These are phyloP conservation scores for Caerostris darwini DNA, from an alignment of 1,140 invertebrate genomes.

Conservation along the genomic window DNA sequence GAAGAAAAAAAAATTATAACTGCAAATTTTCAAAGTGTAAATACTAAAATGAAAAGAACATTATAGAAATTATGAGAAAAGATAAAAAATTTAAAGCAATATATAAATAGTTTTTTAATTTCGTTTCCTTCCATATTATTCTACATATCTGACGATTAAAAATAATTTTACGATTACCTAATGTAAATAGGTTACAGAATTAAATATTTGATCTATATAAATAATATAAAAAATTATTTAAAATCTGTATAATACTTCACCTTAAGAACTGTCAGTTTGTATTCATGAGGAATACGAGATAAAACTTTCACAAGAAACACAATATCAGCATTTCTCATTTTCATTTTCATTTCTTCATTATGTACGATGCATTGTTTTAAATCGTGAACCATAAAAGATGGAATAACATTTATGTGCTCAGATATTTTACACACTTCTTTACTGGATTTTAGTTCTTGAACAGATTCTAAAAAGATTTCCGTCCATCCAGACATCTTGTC, in stretches of 20 bases:
- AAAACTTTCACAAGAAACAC: neutral
- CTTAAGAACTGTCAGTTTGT: neutral
- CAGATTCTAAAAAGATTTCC: neutral
- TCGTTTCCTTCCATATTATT: too few relatives aligned
- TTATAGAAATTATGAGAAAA: too few relatives aligned
- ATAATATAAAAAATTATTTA: too few relatives aligned
- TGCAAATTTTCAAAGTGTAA: too few relatives aligned
- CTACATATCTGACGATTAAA: too few relatives aligned
- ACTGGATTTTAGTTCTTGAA: neutral
- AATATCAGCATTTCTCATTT: neutral
- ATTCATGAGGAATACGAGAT: neutral
- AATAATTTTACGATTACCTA: too few relatives aligned
- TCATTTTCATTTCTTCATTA: neutral
- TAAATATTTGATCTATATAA: too few relatives aligned
- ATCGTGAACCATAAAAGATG: neutral
- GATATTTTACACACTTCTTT: neutral
- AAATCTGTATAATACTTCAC: neutral
- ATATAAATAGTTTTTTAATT: too few relatives aligned
- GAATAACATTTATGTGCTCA: neutral
- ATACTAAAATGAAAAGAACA: too few relatives aligned
- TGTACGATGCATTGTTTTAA: neutral
- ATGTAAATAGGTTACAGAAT: too few relatives aligned
- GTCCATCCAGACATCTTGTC: neutral
- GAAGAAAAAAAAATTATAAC: neutral
- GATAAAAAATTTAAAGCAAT: too few relatives aligned